A percentile compares a stretch with the other conserved stretches of the same genome.
These are phyloP conservation scores for Myripristis jacobus DNA, from an alignment of 2,797 vertebrate species.

Conservation along the genomic window DNA sequence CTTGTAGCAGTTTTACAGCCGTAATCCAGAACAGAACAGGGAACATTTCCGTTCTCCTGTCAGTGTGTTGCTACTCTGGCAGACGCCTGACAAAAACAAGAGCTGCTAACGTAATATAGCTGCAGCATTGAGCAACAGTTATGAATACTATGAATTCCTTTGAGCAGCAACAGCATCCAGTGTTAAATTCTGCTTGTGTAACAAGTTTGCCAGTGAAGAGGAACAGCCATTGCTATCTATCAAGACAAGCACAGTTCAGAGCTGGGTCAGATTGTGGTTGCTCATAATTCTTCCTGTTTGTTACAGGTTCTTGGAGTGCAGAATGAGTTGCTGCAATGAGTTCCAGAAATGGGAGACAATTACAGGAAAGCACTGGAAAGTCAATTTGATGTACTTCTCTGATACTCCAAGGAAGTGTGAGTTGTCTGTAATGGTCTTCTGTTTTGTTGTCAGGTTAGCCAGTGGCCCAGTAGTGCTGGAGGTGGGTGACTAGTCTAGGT, in stretches of 20 bases:
- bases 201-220: neutral
- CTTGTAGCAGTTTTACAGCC: conserved; percentile 22
- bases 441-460: conserved; percentile 25
- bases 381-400: neutral
- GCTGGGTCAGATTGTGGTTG: conserved; percentile 20
- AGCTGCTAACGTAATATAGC: neutral
- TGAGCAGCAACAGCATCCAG: conserved; percentile 53
- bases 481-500: conserved; percentile 71
- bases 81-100: neutral
- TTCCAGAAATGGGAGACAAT: conserved; percentile 24
- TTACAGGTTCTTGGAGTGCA: neutral
- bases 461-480: conserved; percentile 60
- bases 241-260: conserved; percentile 27
- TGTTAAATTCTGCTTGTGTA: conserved; percentile 15
- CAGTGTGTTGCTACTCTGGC: neutral
- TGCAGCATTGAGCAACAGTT: conserved; percentile 25
- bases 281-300: conserved; percentile 15
- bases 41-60: too few relatives aligned
- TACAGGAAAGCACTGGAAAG: neutral
- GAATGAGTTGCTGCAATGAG: neutral
- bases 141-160: conserved; percentile 42
- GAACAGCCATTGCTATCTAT: neutral
- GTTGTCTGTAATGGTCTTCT: neutral
- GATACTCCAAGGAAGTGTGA: conserved; percentile 8
- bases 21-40: neutral